phyloP scores from a whole-genome alignment of 2,113 vertebrate species.

The Brachionichthys hirsutus region DNA sequence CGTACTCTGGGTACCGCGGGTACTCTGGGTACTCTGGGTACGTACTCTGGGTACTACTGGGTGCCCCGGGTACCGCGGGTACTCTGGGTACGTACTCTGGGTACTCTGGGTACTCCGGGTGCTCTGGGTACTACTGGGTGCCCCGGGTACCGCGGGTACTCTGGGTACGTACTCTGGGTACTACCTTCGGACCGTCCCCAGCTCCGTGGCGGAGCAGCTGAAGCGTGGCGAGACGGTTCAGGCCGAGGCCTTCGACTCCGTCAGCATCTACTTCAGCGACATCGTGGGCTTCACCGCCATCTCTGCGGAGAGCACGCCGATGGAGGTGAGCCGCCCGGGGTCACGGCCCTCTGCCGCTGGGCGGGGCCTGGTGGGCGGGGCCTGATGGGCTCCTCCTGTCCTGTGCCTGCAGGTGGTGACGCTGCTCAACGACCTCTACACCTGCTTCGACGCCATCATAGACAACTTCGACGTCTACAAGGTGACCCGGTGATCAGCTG shows the following conservation, averaged over 20 bases:
- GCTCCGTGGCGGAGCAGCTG: slow-evolving; percentile 93
- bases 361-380: neutral
- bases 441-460: slow-evolving; percentile 95
- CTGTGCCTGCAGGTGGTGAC: slow-evolving; percentile 86
- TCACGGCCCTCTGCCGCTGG: too few species aligned
- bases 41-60: neutral
- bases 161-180: neutral
- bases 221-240: slow-evolving; percentile 91
- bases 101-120: neutral
- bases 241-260: slow-evolving; percentile 92
- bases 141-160: neutral
- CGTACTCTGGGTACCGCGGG: neutral
- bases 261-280: slow-evolving; percentile 97
- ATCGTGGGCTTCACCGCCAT: slow-evolving; percentile 92
- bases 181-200: slow-evolving; percentile 38
- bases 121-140: too few species aligned
- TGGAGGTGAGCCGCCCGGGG: slow-evolving; percentile 84
- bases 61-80: too few species aligned
- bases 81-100: neutral
- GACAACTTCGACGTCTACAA: slow-evolving; percentile 98
- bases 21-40: too few species aligned
- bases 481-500: slow-evolving; percentile 55
- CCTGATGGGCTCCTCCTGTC: neutral
- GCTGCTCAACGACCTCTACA: slow-evolving; percentile 94
- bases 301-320: slow-evolving; percentile 90